Evolutionary conservation across 2,113 vertebrate genomes (phyloP).

Genomic region (Heterocephalus glaber): DNA sequence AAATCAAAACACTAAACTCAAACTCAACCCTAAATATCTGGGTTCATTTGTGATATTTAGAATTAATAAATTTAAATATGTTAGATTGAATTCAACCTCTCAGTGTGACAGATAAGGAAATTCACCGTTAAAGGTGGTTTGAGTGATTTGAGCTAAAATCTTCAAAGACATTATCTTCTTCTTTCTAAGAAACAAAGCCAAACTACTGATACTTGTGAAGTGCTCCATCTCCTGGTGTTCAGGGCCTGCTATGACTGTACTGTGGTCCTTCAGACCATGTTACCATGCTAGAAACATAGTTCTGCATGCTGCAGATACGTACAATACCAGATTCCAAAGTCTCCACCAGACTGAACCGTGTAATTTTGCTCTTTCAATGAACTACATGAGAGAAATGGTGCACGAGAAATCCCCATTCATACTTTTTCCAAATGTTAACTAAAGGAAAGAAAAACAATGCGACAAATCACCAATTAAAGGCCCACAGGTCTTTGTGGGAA

Average conservation of each 20-base stretch:
- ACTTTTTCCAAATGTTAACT: conserved; percentile 65
- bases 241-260: neutral
- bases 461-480: conserved; percentile 7
- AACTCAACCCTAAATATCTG: neutral
- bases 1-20: neutral
- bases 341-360: neutral
- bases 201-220: neutral
- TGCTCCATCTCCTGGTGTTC: conserved; percentile 30
- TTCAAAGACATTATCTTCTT: conserved; percentile 25
- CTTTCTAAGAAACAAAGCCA: conserved; percentile 68
- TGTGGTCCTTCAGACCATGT: neutral
- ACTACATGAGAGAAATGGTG: neutral
- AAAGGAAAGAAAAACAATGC: neutral
- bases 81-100: neutral
- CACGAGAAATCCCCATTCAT: neutral
- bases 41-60: conserved; percentile 16
- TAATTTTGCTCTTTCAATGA: conserved; percentile 51
- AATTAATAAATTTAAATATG: conserved; percentile 17
- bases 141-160: conserved; percentile 19
- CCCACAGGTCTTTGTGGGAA: neutral
- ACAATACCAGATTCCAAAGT: neutral
- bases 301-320: neutral
- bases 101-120: conserved; percentile 35
- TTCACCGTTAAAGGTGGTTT: conserved; percentile 46
- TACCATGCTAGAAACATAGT: neutral